A percentile compares a stretch with the other conserved stretches of the same genome.
Evolutionary conservation across 1,140 invertebrate species (phyloP).

Genomic region (Babylonia areolata): DNA sequence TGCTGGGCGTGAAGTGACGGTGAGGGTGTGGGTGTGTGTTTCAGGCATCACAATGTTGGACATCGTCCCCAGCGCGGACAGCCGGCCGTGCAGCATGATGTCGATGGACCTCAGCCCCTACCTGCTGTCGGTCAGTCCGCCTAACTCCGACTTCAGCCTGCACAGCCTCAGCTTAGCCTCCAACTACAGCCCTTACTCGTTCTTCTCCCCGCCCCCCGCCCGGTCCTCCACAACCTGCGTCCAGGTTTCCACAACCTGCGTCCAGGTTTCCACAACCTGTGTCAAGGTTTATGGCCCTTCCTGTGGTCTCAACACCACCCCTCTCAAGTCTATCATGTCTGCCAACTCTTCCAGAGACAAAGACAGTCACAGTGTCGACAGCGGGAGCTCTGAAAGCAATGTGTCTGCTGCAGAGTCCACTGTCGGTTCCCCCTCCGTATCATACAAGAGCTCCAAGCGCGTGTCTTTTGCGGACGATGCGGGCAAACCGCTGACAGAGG

Average conservation of each 20-base stretch:
- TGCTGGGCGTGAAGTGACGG: too few species aligned
- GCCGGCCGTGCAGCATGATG: slow-evolving; percentile 47
- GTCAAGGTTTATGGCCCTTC: background rate
- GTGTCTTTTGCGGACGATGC: slow-evolving; percentile 96
- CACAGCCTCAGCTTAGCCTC: slow-evolving; percentile 48
- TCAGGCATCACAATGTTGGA: slow-evolving; percentile 66
- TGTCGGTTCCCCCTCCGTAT: slow-evolving; percentile 51
- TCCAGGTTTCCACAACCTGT: background rate
- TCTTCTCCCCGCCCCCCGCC: background rate
- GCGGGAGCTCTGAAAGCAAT: slow-evolving; percentile 3
- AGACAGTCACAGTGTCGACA: slow-evolving; percentile 16
- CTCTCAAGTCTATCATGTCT: slow-evolving; percentile 66
- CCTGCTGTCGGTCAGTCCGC: slow-evolving; percentile 66
- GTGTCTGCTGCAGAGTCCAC: background rate
- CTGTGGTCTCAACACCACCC: slow-evolving; percentile 16
- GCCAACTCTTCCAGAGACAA: slow-evolving; percentile 39
- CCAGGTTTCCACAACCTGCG: background rate
- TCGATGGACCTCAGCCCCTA: slow-evolving; percentile 67
- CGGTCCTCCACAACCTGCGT: background rate
- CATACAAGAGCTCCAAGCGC: slow-evolving; percentile 82
- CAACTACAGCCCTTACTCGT: slow-evolving; percentile 31
- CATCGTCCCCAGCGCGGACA: slow-evolving; percentile 42
- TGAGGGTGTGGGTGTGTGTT: slow-evolving; percentile 32
- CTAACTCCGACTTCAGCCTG: slow-evolving; percentile 59
- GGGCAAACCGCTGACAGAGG: slow-evolving; percentile 89